These are phyloP conservation scores for Drosophila elegans DNA, from an alignment of 1,140 invertebrate species.

Conservation along the genomic window DNA sequence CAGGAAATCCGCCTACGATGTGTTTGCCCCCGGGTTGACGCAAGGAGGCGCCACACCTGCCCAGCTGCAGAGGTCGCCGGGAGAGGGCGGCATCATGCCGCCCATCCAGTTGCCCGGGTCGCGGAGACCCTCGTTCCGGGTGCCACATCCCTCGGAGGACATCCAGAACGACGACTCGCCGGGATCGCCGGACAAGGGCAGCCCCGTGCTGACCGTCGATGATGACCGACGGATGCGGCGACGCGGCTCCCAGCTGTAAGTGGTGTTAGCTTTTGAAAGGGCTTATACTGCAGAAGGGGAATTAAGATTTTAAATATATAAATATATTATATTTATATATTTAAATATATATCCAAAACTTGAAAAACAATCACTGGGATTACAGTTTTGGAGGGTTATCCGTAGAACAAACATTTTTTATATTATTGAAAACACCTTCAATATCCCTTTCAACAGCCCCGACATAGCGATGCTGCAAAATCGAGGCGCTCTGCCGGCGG, in stretches of 20 bases:
- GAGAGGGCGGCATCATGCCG: constrained; percentile 80
- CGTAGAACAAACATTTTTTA: no score
- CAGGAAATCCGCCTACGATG: constrained; percentile 92
- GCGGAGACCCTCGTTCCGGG: constrained; percentile 90
- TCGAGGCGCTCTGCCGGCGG: constrained; percentile 85
- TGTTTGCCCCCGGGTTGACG: constrained; percentile 86
- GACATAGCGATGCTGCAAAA: constrained; percentile 90
- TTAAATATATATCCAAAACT: no score
- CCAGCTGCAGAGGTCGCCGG: constrained; percentile 67
- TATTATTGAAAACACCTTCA: no score
- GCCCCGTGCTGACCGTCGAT: constrained; percentile 87
- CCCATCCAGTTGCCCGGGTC: constrained; percentile 80
- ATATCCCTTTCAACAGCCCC: constrained; percentile 85
- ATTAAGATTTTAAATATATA: no score
- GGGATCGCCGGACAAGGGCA: constrained; percentile 82
- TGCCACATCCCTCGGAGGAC: constrained; percentile 86
- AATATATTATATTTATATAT: no score
- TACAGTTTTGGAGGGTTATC: no score
- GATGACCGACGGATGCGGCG: constrained; percentile 90
- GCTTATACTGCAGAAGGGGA: no score
- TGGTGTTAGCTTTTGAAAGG: constrained; percentile 83
- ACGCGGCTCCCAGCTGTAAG: constrained; percentile 92
- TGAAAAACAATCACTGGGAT: no score
- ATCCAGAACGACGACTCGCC: constrained; percentile 86
- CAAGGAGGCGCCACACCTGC: constrained; percentile 58